Percentiles rank a stretch among this genome's conserved stretches.
Evolutionary conservation across 2,113 vertebrate genomes (phyloP).

Genomic region (Zosterops hypoxanthus): DNA sequence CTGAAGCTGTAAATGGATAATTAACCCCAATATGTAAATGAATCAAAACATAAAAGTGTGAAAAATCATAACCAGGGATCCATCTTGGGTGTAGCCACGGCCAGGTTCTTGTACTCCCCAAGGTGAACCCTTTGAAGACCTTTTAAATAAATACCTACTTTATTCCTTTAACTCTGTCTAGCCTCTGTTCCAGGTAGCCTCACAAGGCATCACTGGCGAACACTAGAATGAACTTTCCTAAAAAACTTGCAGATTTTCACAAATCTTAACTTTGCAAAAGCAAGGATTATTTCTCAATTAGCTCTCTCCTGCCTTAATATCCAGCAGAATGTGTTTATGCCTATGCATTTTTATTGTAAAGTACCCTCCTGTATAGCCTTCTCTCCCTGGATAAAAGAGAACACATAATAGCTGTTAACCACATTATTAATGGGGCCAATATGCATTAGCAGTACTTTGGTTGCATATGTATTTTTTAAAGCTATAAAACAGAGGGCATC

Average conservation of each 20-base stretch:
- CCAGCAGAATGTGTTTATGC: background rate
- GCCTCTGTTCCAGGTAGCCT: background rate
- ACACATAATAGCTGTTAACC: background rate
- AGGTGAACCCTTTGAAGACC: background rate
- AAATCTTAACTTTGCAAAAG: background rate
- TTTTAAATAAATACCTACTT: background rate
- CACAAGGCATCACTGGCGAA: background rate
- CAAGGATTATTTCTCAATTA: background rate
- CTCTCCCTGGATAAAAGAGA: background rate
- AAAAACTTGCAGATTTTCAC: background rate
- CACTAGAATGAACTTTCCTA: background rate
- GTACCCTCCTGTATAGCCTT: background rate
- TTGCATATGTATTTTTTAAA: background rate
- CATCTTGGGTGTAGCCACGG: background rate
- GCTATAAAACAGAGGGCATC: background rate
- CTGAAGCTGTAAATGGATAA: background rate
- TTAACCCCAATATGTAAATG: background rate
- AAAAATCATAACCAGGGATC: background rate
- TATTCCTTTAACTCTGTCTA: background rate
- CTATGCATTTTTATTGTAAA: background rate
- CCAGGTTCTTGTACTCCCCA: background rate
- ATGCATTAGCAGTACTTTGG: background rate
- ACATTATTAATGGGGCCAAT: background rate
- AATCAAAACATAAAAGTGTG: background rate
- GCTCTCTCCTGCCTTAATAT: background rate